Conservation (phyloP, 1,140 invertebrate genomes). For the Drosophila paulistorum region DNA sequence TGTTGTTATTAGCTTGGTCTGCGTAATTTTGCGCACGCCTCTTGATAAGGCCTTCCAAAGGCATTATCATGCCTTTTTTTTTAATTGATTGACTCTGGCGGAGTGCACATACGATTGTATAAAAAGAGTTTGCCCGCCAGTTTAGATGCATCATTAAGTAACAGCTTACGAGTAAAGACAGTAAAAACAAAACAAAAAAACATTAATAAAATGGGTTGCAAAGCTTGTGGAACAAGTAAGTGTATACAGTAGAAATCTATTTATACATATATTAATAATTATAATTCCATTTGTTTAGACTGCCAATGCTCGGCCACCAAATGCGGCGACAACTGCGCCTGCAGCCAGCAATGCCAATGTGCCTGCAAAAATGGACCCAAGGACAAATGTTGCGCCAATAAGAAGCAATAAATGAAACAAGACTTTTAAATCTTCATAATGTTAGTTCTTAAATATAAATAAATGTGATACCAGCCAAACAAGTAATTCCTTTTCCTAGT, state of each 20-base stretch:
- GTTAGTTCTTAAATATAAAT: conserved; percentile 1
- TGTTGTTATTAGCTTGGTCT: neutral
- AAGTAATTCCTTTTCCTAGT: neutral
- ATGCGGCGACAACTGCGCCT: conserved; percentile 68
- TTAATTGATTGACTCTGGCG: neutral
- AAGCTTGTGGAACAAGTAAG: conserved; percentile 67
- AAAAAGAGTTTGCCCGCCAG: conserved; percentile 25
- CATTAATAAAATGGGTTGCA: conserved; percentile 59
- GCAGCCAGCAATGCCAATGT: conserved; percentile 67
- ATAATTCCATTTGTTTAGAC: conserved; percentile 23
- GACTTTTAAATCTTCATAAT: neutral
- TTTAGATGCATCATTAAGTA: conserved; percentile 24
- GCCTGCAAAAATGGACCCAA: conserved; percentile 67
- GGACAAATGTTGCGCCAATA: conserved; percentile 62
- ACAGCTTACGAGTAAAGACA: conserved; percentile 5
- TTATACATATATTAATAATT: neutral
- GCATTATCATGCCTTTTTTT: conserved; percentile 7
- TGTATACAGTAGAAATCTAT: neutral
- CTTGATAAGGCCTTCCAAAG: conserved; percentile 29
- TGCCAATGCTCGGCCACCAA: conserved; percentile 69
- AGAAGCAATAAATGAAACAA: conserved; percentile 33
- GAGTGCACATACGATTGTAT: conserved; percentile 58
- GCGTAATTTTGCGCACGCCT: conserved; percentile 48
- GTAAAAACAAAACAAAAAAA: neutral
- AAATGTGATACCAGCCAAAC: neutral